Base-by-base conservation (phyloP, 2,113 vertebrate genomes). In the Astur gentilis region DNA sequence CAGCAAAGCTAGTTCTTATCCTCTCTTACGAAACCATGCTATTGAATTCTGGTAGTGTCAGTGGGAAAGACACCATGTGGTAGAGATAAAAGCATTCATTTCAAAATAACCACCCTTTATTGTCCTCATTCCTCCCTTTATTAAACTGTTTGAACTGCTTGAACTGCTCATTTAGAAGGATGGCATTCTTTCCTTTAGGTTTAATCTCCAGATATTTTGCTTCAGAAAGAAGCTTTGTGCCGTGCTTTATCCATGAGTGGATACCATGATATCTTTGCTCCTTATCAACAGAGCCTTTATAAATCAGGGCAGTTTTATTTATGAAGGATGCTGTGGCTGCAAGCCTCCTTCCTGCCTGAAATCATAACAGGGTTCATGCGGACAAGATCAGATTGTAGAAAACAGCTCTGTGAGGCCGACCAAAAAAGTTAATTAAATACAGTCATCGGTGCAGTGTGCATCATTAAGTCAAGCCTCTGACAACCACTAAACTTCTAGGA, bases 381-480 rank as follows among this genome's bases (percentile, higher is more conserved):
- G 79, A 34, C 54, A 58, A 89, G 83, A 97, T 95, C 73, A 93
- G 82, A 93, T 52, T 76, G 71, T n/a, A 83, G 90, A 89, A 96
- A 97, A 95, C 72, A 60, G 44, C 92, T 91, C 89, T 78, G 88
- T 75, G 94, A 95, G 87, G 76, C 84, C 94, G 94, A 95, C 14
- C 83, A 93, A 91, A 72, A 40, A 90, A 91, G 93, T 91, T 96
- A 97, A 96, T 97, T 96, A 96, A 95, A 82, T 93, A 62, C 62
- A 66, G 81, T 76, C 1, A 2, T 31, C 89, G 94, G 78, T 3
- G 1, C 91, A 67, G 70, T 23, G 71, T n/a, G 90, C 82, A 64
- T 87, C 44, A 42, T 86, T 90, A 89, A 95, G 94, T 77, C 73
- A 76, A 85, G 64, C 58, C 83, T 94, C 58, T 96, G 90, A 71